Conservation (phyloP, 2,888 invertebrate genomes). For the Himalopsyche kuldschensis region DNA sequence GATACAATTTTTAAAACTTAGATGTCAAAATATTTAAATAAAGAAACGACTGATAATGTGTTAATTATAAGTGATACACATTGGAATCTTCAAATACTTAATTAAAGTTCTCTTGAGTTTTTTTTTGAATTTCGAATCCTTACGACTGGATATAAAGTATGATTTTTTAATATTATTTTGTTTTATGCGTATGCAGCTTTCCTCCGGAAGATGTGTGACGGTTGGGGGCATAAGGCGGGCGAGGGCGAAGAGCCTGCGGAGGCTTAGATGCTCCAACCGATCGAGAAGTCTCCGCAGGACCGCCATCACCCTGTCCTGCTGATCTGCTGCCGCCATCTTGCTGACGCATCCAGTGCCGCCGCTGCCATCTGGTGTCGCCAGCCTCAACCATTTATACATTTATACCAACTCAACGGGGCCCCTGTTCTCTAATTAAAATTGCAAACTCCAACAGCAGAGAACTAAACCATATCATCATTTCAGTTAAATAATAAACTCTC, state of each 20-base stretch:
- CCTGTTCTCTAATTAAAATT: slow-evolving; percentile 2
- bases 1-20: too few species aligned
- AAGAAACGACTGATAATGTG: too few species aligned
- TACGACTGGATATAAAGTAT: background rate
- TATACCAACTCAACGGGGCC: slow-evolving; percentile 27
- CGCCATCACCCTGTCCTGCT: slow-evolving; percentile 17
- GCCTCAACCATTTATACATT: slow-evolving; percentile 24
- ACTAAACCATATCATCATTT: slow-evolving; percentile 20
- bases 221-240: slow-evolving; percentile 51
- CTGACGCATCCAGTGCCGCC: slow-evolving; percentile 1
- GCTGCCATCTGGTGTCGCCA: slow-evolving; percentile 25
- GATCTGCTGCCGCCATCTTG: slow-evolving; percentile 28
- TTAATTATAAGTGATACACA: too few species aligned
- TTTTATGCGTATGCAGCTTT: slow-evolving; percentile 65
- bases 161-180: background rate
- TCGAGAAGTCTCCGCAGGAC: background rate
- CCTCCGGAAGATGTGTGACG: slow-evolving; percentile 83
- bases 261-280: slow-evolving; percentile 3
- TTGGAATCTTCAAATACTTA: too few species aligned
- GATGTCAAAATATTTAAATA: too few species aligned
- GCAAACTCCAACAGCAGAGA: background rate
- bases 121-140: too few species aligned
- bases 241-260: slow-evolving; percentile 43
- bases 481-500: slow-evolving; percentile 20
- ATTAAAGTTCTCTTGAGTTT: too few species aligned